Percentiles rank a stretch among this genome's conserved stretches.
Conservation (phyloP, 2,113 vertebrate species). For the Perca schrenkii region DNA sequence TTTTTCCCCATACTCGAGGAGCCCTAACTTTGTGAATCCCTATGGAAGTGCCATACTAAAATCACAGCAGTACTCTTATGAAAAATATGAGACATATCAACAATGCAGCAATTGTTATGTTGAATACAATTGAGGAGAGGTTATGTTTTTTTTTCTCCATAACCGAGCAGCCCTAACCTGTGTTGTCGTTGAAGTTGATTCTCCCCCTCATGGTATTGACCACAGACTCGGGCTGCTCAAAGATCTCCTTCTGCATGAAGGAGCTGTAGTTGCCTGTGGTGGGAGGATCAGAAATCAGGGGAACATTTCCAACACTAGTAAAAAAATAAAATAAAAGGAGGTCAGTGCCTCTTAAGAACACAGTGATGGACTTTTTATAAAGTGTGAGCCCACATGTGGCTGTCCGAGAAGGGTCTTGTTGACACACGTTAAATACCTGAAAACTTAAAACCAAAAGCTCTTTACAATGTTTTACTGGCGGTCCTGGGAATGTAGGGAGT, state of each 20-base stretch:
- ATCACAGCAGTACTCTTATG: too few relatives aligned
- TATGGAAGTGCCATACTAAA: too few relatives aligned
- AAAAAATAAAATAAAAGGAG: background rate
- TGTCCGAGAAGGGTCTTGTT: slow-evolving; percentile 13
- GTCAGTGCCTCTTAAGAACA: slow-evolving; percentile 27
- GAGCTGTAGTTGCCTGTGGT: slow-evolving; percentile 95
- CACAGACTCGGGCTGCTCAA: slow-evolving; percentile 98
- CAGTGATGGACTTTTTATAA: slow-evolving; percentile 47
- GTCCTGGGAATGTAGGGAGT: slow-evolving; percentile 18
- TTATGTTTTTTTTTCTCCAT: too few relatives aligned
- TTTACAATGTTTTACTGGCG: slow-evolving; percentile 27
- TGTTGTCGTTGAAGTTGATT: slow-evolving; percentile 96
- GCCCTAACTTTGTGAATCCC: too few relatives aligned
- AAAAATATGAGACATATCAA: too few relatives aligned
- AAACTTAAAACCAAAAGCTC: slow-evolving; percentile 27
- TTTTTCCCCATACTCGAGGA: too few relatives aligned
- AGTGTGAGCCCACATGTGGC: slow-evolving; percentile 22
- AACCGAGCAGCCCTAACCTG: slow-evolving; percentile 81
- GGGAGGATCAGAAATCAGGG: slow-evolving; percentile 50
- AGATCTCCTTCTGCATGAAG: slow-evolving; percentile 99
- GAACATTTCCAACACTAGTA: slow-evolving; percentile 34
- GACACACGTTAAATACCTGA: slow-evolving; percentile 39
- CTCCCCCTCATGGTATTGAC: slow-evolving; percentile 99
- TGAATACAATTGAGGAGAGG: too few relatives aligned
- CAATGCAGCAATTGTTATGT: too few relatives aligned